Evolutionary conservation across 2,113 vertebrate species (phyloP), one percentile per base, ranked within the genome.

Genomic region (Nannospalax galili): DNA sequence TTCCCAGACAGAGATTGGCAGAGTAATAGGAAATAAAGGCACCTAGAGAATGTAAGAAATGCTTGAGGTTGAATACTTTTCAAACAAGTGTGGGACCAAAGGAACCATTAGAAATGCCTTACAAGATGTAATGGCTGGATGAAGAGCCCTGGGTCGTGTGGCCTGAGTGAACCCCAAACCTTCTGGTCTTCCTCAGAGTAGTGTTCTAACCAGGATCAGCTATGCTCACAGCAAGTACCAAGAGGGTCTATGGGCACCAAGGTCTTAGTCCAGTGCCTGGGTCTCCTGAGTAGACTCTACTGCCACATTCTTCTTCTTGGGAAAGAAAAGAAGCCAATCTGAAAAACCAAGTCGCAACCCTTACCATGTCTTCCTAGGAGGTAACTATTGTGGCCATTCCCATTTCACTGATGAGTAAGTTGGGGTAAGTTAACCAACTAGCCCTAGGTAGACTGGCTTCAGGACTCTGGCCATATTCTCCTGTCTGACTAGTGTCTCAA

Each of bases 21-120:
- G 58, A 60, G 42, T n/a, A 52, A 15, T 16, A 70, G 37, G 5
- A 45, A 67, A 11, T 3, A n/a, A 74, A 80, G 78, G 52, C 6
- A 60, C 75, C 70, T 65, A 62, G n/a, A 72, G 67, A 77, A 70
- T 77, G 85, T 52, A 80, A 72, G 37, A 75, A 92, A 67, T 45
- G 69, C 45, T 88, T 73, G 67, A 20, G n/a, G 32, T 69, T 32
- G 84, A 42, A 40, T 37, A 1, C 35, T 84, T 88, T 95, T 95
- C 56, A 82, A 40, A 56, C 88, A 91, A 28, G 10, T 32, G 10
- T 8, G 5, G 14, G 56, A 40, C 19, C 65, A 35, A 75, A 86
- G 14, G 17, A 24, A 86, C 40, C 56, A 22, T 67, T 60, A 60
- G 52, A 80, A 58, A 65, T 77, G 30, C 62, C 75, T n/a, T 4